Conservation (phyloP, 2,113 vertebrate genomes). For the Chionis minor region DNA sequence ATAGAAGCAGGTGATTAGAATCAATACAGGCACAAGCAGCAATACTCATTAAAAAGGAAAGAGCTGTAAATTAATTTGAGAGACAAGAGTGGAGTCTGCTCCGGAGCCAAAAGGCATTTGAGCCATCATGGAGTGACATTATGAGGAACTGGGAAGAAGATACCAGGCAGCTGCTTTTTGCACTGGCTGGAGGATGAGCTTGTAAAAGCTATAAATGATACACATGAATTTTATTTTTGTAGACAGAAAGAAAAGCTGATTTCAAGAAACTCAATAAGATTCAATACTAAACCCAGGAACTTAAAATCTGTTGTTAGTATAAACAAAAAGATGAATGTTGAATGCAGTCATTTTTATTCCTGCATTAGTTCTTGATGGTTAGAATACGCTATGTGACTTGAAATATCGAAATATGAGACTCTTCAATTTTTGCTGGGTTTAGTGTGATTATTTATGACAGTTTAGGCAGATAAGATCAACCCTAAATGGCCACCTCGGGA, state of each 20-base stretch:
- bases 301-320: not conserved
- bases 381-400: not conserved
- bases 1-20: not conserved
- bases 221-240: not conserved
- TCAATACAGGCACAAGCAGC: not conserved
- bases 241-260: not conserved
- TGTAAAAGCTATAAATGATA: not conserved
- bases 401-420: not conserved
- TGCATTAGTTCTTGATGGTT: not conserved
- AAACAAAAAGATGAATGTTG: not conserved
- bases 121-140: not conserved
- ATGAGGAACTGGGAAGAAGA: not conserved
- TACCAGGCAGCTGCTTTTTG: not conserved
- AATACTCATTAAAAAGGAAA: not conserved
- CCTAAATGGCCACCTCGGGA: not conserved
- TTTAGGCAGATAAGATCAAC: not conserved
- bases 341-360: slow-evolving; percentile 12
- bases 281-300: not conserved
- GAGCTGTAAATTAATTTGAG: not conserved
- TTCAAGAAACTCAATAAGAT: not conserved
- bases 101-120: not conserved
- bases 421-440: not conserved
- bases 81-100: not conserved
- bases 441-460: not conserved
- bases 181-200: not conserved